Percentiles rank a stretch among this genome's conserved stretches.
phyloP scores from a whole-genome alignment of 1,140 invertebrate species.

The Bombus ignitus region DNA sequence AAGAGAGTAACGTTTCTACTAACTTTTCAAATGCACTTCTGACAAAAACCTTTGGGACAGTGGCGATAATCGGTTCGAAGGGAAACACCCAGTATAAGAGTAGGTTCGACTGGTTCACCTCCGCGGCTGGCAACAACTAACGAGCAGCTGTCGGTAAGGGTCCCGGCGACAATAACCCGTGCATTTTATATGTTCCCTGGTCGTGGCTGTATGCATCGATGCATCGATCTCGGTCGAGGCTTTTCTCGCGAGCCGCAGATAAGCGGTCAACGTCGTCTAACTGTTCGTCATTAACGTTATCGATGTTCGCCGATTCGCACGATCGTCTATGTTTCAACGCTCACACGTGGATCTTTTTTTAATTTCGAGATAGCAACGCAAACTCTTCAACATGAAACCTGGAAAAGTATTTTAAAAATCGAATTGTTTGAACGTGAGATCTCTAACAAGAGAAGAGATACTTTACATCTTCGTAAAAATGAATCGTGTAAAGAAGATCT shows the following conservation, averaged over 20 bases:
- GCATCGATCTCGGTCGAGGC: conserved; percentile 28
- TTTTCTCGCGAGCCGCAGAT: conserved; percentile 33
- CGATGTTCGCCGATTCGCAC: conserved; percentile 26
- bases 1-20: too few relatives aligned
- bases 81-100: conserved; percentile 51
- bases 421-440: too few relatives aligned
- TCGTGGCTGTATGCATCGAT: conserved; percentile 53
- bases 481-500: neutral
- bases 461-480: neutral
- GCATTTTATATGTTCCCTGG: conserved; percentile 73
- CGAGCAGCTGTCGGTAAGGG: conserved; percentile 74
- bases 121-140: conserved; percentile 72
- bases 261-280: conserved; percentile 39
- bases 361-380: too few relatives aligned
- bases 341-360: too few relatives aligned
- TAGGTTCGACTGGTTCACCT: conserved; percentile 69
- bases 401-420: too few relatives aligned
- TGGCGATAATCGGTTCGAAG: conserved; percentile 51
- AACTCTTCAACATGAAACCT: neutral
- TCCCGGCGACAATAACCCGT: conserved; percentile 77
- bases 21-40: neutral
- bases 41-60: conserved; percentile 33
- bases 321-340: conserved; percentile 1
- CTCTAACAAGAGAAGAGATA: too few relatives aligned
- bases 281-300: conserved; percentile 44